Base-by-base conservation (phyloP, 2,888 invertebrate genomes). In the Sesia bembeciformis region DNA sequence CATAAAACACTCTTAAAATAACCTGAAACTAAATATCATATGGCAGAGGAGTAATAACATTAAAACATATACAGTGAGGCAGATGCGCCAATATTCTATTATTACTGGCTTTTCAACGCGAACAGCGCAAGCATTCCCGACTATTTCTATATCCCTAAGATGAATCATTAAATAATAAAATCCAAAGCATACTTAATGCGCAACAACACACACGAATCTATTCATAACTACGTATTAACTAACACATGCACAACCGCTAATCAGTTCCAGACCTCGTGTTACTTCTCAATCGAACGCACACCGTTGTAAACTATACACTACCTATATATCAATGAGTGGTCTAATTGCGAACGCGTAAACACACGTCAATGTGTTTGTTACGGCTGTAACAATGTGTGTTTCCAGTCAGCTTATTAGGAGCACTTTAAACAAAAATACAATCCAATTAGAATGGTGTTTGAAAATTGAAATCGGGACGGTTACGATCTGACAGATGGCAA, bases 101-200 rank as follows among this genome's bases (percentile, higher is more conserved):
- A 88, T 88, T 86, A 84, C 86, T 84, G 79, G 82, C 80, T 82
- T 89, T 88, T 86, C 88, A 81, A 72, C 82, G 72, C 78, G 78
- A 78, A 82, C 81, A 72, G 76, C 78, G 76, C 78, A 78, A 82
- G 78, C 85, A 87, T 86, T 88, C 87, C 85, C 74, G 75, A 85
- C 88, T 88, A 87, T 88, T 89, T 88, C 88, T 82, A 89, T 83
- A 89, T 82, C 83, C 85, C 84, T 82, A 82, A 86, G 85, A 87
- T 90, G 89, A 90, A 84, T 89, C 89, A 89, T 88, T 89, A 88
- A 88, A 88, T 89, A 88, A 89, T 89, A 88, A 90, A 89, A 90
- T 88, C 78, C 68, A 81, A 85, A 86, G 87, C 87, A 80, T 81
- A 87, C 88, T 88, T 88, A 88, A 88, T 87, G 85, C 88, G 76